Conservation (phyloP, 2,113 vertebrate species). For the Bambusicola thoracicus region DNA sequence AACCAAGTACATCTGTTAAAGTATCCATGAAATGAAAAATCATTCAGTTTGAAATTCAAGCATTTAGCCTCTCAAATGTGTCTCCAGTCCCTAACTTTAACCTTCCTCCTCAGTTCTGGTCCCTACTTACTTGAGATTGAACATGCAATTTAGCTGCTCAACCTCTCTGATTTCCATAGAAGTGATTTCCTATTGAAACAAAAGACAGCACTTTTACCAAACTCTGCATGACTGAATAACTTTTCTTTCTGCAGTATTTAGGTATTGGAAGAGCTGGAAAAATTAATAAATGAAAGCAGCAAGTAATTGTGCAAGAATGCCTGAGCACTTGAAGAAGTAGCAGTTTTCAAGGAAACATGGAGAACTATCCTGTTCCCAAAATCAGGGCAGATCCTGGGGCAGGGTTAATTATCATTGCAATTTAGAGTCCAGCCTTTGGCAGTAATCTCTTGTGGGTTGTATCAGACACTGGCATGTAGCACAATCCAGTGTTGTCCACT, state of each 20-base stretch:
- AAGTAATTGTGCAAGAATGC: not conserved
- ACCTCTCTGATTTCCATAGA: not conserved
- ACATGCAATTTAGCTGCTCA: not conserved
- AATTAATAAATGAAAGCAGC: not conserved
- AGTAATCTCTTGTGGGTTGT: fast-evolving
- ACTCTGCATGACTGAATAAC: not conserved
- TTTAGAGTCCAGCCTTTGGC: not conserved
- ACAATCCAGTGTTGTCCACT: not conserved
- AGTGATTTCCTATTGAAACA: not conserved
- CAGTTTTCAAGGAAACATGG: not conserved
- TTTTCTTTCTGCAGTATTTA: not conserved
- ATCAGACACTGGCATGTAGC: not conserved
- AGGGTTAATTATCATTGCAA: not conserved
- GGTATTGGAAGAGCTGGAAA: not conserved
- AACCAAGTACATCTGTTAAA: constrained; percentile 29
- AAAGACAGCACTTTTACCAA: not conserved
- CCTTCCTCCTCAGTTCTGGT: not conserved
- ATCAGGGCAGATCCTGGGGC: not conserved
- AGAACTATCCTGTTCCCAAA: not conserved
- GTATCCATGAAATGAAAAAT: constrained; percentile 50
- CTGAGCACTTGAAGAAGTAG: not conserved
- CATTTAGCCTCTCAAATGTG: not conserved
- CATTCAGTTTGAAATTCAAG: constrained; percentile 19
- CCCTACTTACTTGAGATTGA: not conserved
- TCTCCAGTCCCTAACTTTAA: not conserved